These are phyloP conservation scores for Ceratina japonica DNA, from an alignment of 1,140 invertebrate genomes.

Conservation along the genomic window DNA sequence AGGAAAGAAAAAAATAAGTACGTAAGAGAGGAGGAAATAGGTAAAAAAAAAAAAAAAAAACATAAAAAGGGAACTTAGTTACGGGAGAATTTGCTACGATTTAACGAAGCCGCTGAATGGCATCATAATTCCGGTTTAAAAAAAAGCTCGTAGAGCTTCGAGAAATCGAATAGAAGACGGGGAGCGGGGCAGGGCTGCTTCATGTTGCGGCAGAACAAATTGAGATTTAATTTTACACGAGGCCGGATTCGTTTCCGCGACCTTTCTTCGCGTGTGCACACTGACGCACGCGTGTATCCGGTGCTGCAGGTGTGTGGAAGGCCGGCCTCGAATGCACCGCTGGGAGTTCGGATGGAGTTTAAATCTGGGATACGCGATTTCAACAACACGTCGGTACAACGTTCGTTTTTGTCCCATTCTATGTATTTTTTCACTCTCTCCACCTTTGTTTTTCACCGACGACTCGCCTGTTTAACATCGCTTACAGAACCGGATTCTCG, in stretches of 20 bases:
- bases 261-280: conserved; percentile 21
- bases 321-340: conserved; percentile 1
- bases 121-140: conserved; percentile 4
- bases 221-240: conserved; percentile 55
- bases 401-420: too few species aligned
- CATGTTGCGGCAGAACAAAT: conserved; percentile 3
- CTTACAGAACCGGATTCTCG: neutral
- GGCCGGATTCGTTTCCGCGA: conserved; percentile 22
- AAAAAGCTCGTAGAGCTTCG: neutral
- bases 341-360: conserved; percentile 24
- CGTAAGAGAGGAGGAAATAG: too few species aligned
- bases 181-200: neutral
- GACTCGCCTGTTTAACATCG: conserved; percentile 1
- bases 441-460: neutral
- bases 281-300: neutral
- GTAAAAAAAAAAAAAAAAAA: neutral
- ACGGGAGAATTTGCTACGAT: conserved; percentile 7
- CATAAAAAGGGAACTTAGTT: neutral
- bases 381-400: conserved; percentile 22
- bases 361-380: conserved; percentile 39
- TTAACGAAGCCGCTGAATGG: conserved; percentile 18
- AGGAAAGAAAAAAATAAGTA: conserved; percentile 33
- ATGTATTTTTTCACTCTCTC: too few species aligned
- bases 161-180: conserved; percentile 7
- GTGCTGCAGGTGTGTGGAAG: neutral